Evolutionary conservation across 2,113 vertebrate species (phyloP), one percentile per base, ranked within the genome.

Genomic region (Chaetodon auriga): DNA sequence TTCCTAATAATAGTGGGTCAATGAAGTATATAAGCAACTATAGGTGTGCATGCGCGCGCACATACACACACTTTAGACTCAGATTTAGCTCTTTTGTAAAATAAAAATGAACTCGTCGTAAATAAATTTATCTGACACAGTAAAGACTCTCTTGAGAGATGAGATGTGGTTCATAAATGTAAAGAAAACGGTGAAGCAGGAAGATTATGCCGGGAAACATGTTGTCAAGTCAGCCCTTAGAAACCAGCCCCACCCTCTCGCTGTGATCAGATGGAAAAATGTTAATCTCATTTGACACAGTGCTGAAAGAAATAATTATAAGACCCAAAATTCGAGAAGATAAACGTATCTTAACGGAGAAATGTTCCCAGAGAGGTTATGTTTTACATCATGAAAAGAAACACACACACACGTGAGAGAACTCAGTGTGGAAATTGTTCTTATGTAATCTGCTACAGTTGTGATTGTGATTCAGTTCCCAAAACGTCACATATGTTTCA

Each of bases 211-310:
- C 0, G 7, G n/a, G 43, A 68, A 84, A 76, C 51, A 66, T 51
- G 48, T 18, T 62, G 45, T 58, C 73, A 68, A 9, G 25, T 80
- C 11, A 57, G 15, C 57, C 51, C 57, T 25, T 75, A 41, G 63
- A 77, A 74, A 68, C 4, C 66, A 68, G 66, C 77, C 78, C 81
- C 87, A 75, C 75, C 78, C 68, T 75, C n/a, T 4, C 66, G 38
- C 51, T 62, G 57, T 49, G 60, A 68, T 43, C 1, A n/a, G 45
- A 35, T 38, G 51, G 48, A 38, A 60, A 57, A 61, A 36, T 65
- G 18, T 72, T 35, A 6, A 72, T 73, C 7, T 53, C 4, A 51
- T 69, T 43, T 72, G 15, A 69, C 9, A 19, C 48, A 48, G 12
- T 38, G 11, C 12, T 48, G 10, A 6, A 19, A 41, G 51, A 51